Evolutionary conservation across 2,113 vertebrate genomes (phyloP), one percentile per base, ranked within the genome.

Genomic region (Aegithalos caudatus): DNA sequence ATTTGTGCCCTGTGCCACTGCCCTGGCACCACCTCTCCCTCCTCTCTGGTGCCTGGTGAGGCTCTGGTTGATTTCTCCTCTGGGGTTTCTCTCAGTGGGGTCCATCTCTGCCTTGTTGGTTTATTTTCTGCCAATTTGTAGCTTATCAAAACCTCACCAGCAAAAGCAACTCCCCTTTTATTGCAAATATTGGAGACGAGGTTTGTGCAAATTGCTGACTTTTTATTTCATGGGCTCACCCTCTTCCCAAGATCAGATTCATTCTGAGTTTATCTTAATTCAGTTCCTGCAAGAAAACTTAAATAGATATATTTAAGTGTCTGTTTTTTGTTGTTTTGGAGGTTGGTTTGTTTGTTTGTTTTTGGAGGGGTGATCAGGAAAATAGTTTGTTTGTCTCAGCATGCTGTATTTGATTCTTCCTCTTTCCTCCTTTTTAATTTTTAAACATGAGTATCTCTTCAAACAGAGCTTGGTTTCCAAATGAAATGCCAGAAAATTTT

Each of bases 151-250:
- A 31, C 35, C 62, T 82, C 16, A 7, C 33, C 27, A 33, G 29
- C 31, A 57, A 69, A 37, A 80, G 9, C 53, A 42, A 17, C 16
- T 51, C 24, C 12, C 2, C 35, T 62, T 50, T 62, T 50, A 31
- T 0, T 60, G 50, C 29, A 51, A 56, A n/a, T 61, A 7, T 0
- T 81, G 70, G 61, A 54, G 23, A 10, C 0, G 0, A 29, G 11
- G 4, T 19, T 40, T 57, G n/a, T 64, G 33, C 72, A 56, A 60
- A 60, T 5, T 31, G 8, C 16, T 56, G 78, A 13, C 15, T 50
- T 81, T n/a, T 70, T 27, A 25, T 69, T 80, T 66, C 33, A 29
- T 0, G 1, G 58, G 29, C n/a, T 17, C 42, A 24, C 42, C 25
- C 27, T 66, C 28, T 57, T 87, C 50, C 62, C 29, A 58, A 66